Base-by-base conservation (phyloP, 1,140 invertebrate genomes). In the Orius insidiosus region DNA sequence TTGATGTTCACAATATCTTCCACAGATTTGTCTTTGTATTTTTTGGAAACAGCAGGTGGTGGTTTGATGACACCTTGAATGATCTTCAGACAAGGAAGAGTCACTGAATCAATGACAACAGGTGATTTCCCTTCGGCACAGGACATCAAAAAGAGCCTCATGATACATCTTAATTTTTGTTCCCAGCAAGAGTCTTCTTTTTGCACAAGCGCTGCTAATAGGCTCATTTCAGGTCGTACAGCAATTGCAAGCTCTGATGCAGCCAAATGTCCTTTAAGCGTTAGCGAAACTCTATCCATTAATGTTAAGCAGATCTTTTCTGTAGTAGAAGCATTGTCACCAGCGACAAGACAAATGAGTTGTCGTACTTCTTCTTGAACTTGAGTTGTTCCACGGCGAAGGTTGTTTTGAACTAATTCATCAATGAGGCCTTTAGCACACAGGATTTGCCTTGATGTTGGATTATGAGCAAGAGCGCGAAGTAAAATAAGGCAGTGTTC, bases 111-210 rank as follows among this genome's bases (percentile, higher is more conserved):
- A 68, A 83, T 78, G 0, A 86, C 75, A 9, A 76, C 69, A 2
- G 84, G 77, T 58, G 71, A 79, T 49, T 72, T 73, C 0, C 69
- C 75, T 53, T 78, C 74, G 54, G 73, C 72, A 52, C 68, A 85
- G 45, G 71, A 78, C 65, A 81, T 76, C 35, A 86, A 59, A 57
- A 89, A 90, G 18, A 93, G 60, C 45, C 80, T 72, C 67, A 96
- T 82, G 14, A 95, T 81, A 57, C 85, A 87, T 14, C 85, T 75
- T 0, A 96, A 63, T 58, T 92, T 83, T 46, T 84, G 78, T 61
- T 96, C 90, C 92, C 92, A 97, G 60, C 90, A 96, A 0, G 81
- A 76, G 56, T 97, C 92, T 58, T 95, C 85, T 52, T 89, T 86
- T 53, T 89, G 80, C 0, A 95, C 75, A 6, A 93, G 70, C 1